phyloP scores from a whole-genome alignment of 2,888 invertebrate species.

The Oscheius sp. region DNA sequence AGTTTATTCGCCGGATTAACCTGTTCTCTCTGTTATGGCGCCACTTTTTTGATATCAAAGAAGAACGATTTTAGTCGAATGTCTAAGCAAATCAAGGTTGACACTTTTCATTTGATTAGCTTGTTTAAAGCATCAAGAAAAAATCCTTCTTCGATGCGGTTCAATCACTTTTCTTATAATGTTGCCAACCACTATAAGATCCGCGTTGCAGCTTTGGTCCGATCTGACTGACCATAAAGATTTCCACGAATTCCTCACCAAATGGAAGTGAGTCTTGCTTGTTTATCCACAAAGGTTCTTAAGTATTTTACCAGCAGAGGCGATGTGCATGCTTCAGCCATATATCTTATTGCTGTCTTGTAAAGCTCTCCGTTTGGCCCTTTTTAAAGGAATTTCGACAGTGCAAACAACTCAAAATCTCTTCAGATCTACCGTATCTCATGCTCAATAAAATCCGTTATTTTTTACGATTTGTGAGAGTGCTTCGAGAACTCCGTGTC shows the following conservation, averaged over 20 bases:
- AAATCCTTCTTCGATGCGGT: neutral
- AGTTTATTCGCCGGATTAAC: neutral
- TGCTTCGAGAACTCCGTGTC: too few species aligned
- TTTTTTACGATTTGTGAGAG: too few species aligned
- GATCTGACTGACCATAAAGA: neutral
- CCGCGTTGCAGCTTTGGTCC: neutral
- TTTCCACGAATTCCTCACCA: neutral
- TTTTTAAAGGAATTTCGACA: too few species aligned
- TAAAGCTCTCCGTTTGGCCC: too few species aligned
- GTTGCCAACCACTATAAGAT: neutral
- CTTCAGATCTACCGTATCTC: too few species aligned
- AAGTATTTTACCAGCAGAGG: too few species aligned
- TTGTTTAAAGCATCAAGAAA: neutral
- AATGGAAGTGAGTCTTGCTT: neutral
- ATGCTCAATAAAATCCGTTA: too few species aligned
- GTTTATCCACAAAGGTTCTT: too few species aligned
- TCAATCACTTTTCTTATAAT: neutral
- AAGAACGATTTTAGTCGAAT: neutral
- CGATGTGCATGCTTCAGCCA: too few species aligned
- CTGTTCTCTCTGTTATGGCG: neutral
- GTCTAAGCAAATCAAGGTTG: neutral
- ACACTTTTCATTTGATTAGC: neutral
- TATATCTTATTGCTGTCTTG: too few species aligned
- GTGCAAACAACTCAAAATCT: too few species aligned
- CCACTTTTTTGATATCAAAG: neutral